Conservation (phyloP, 2,113 vertebrate species). For the Dicentrarchus labrax region DNA sequence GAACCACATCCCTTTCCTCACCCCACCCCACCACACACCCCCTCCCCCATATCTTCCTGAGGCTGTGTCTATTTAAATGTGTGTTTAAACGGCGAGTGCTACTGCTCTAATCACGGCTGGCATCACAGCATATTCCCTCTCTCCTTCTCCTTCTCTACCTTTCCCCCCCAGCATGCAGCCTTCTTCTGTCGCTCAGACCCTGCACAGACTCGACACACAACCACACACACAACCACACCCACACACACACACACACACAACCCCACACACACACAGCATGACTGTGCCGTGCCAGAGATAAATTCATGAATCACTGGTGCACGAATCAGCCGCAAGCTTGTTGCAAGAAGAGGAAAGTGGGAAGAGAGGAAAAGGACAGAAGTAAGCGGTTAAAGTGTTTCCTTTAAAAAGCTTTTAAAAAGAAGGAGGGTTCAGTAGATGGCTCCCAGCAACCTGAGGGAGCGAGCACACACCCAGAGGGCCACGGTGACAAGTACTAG, state of each 20-base stretch:
- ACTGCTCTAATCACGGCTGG: constrained; percentile 79
- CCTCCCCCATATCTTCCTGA: constrained; percentile 38
- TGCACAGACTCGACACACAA: constrained; percentile 13
- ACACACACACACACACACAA: not conserved
- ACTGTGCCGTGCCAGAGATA: constrained; percentile 65
- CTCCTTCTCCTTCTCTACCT: constrained; percentile 31
- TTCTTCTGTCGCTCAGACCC: constrained; percentile 58
- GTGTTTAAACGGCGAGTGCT: constrained; percentile 71
- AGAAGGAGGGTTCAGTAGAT: constrained; percentile 53
- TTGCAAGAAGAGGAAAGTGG: constrained; percentile 54
- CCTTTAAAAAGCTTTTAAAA: constrained; percentile 68
- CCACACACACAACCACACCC: not conserved
- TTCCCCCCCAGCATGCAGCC: constrained; percentile 53
- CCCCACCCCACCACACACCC: not conserved
- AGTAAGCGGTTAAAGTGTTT: constrained; percentile 63
- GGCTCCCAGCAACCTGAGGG: constrained; percentile 55
- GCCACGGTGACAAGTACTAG: constrained; percentile 50
- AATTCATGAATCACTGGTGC: constrained; percentile 82
- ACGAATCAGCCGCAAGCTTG: constrained; percentile 74
- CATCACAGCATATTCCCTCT: constrained; percentile 62
- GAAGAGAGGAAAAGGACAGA: constrained; percentile 55
- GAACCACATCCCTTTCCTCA: constrained; percentile 57
- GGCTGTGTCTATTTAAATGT: constrained; percentile 80
- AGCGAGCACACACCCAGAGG: constrained; percentile 46
- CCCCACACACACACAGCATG: too few relatives aligned